Conservation (phyloP, 1,140 invertebrate genomes). For the Saccostrea echinata region DNA sequence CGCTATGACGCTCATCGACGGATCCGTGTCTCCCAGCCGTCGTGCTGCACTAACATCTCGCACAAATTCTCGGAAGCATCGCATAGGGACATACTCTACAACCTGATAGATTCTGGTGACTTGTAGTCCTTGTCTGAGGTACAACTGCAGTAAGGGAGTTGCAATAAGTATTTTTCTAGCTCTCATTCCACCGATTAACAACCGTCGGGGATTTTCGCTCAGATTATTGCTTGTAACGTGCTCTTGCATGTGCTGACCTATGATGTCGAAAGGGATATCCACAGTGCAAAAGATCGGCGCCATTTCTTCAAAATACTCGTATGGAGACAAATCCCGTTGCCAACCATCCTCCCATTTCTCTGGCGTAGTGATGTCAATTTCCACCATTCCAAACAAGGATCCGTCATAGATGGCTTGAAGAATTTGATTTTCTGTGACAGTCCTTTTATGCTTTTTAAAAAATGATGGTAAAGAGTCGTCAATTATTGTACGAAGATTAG, state of each 20-base stretch:
- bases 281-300: conserved; percentile 53
- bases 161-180: conserved; percentile 58
- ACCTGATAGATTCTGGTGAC: conserved; percentile 63
- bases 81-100: conserved; percentile 56
- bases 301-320: conserved; percentile 51
- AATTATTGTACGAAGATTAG: not conserved
- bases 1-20: conserved; percentile 57
- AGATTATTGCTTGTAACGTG: conserved; percentile 52
- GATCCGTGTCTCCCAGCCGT: conserved; percentile 55
- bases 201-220: conserved; percentile 45
- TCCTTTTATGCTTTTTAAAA: conserved; percentile 38
- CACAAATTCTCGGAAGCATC: conserved; percentile 58
- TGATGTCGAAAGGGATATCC: conserved; percentile 43
- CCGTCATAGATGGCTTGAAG: conserved; percentile 41
- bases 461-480: conserved; percentile 28
- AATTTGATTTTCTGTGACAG: conserved; percentile 51
- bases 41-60: conserved; percentile 60
- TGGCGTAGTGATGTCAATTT: conserved; percentile 57
- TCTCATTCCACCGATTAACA: conserved; percentile 58
- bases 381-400: conserved; percentile 58
- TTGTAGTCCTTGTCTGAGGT: conserved; percentile 60
- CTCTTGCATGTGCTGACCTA: conserved; percentile 57
- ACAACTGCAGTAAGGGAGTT: conserved; percentile 63
- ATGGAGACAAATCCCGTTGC: not conserved
- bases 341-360: conserved; percentile 36